Evolutionary conservation across 2,113 vertebrate genomes (phyloP), one percentile per base, ranked within the genome.

Genomic region (Atherinomorus stipes): DNA sequence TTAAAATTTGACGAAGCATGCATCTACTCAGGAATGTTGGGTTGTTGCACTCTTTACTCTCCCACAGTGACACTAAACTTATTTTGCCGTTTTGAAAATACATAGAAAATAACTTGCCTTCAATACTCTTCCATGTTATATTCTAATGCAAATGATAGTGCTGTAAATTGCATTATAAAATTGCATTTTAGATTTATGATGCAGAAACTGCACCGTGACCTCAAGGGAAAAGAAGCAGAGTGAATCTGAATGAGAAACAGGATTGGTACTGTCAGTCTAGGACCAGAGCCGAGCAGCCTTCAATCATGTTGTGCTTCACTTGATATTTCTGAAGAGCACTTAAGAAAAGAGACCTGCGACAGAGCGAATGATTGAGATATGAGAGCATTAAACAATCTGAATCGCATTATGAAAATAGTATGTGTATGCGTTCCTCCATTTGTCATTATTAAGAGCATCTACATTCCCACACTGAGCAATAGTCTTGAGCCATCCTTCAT

Each of bases 1-100:
- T 86, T 76, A 66, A 84, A 86, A 58, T 88, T 86, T 81, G 77
- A 89, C 80, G 75, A 82, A 78, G 74, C 69, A 64, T 70, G 68
- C 44, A 74, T 82, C 83, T 65, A 57, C 50, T 70, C 40, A 74
- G 44, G 75, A 66, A 80, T 50, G 64, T 52, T 80, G 34, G 7
- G 63, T 42, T 62, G 23, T 51, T 84, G 31, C 51, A 34, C n/a
- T 68, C 19, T 66, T 61, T 73, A 26, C 50, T 80, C 49, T 54
- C 49, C 69, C 58, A 28, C 56, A 79, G 68, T 49, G 78, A 78
- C 75, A 78, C 42, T 56, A 71, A 75, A 67, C 19, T 75, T 60
- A 60, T 70, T 71, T 45, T 16, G 56, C 68, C 44, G 19, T 22
- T 64, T 40, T 13, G 9, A 21, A 56, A 53, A 61, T 13, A 11